These are phyloP conservation scores for Passerina amoena DNA, from an alignment of 2,113 vertebrate genomes.

Conservation along the genomic window DNA sequence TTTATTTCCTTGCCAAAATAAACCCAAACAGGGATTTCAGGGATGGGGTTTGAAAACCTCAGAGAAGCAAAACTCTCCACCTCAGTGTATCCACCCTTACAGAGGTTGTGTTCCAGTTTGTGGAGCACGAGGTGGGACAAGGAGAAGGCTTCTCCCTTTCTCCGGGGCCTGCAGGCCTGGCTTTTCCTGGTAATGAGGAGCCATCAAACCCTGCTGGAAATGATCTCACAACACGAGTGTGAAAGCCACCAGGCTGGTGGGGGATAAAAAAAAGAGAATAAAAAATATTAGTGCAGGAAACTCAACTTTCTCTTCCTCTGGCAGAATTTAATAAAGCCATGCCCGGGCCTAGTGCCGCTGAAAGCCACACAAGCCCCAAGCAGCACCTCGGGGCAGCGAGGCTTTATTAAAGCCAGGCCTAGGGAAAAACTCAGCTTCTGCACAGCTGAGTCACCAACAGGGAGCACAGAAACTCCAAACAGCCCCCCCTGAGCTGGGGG, in stretches of 20 bases:
- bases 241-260: neutral
- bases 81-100: neutral
- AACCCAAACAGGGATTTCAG: neutral
- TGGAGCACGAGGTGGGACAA: neutral
- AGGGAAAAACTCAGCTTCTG: neutral
- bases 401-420: constrained; percentile 66
- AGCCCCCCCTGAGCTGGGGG: neutral
- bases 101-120: neutral
- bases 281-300: constrained; percentile 32
- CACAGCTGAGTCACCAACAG: neutral
- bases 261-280: neutral
- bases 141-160: neutral
- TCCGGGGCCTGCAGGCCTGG: neutral
- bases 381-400: constrained; percentile 20
- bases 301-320: constrained; percentile 32
- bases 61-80: neutral
- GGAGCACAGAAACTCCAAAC: neutral
- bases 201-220: neutral
- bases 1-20: neutral
- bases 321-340: constrained; percentile 64
- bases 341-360: neutral
- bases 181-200: neutral
- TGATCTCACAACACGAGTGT: neutral
- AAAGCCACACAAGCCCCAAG: neutral
- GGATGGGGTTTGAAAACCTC: rapidly evolving